Percentiles rank a stretch among this genome's conserved stretches.
Evolutionary conservation across 2,113 vertebrate species (phyloP).

Genomic region (Dissostichus mawsoni): DNA sequence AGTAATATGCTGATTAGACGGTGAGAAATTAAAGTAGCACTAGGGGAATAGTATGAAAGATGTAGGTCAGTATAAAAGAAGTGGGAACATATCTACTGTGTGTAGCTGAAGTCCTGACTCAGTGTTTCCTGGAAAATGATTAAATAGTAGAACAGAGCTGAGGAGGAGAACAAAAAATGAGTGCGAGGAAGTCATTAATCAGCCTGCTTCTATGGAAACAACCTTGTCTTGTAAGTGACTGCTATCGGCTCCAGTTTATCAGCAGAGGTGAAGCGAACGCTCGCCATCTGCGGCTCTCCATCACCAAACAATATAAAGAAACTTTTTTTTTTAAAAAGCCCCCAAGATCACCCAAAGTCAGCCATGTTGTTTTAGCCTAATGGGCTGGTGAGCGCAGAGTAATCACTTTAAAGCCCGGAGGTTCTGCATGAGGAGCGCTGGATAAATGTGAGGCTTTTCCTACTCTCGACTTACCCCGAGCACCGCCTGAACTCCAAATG

Average conservation of each 20-base stretch:
- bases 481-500: constrained; percentile 34
- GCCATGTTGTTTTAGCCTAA: constrained; percentile 51
- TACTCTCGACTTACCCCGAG: constrained; percentile 23
- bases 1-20: too few species aligned
- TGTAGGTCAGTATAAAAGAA: neutral
- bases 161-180: constrained; percentile 18
- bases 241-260: constrained; percentile 35
- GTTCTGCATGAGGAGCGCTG: constrained; percentile 29
- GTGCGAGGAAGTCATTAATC: constrained; percentile 35
- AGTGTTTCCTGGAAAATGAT: constrained; percentile 41
- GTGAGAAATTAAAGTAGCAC: neutral
- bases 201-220: constrained; percentile 34
- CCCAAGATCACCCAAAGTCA: constrained; percentile 52
- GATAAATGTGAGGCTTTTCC: constrained; percentile 39
- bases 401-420: constrained; percentile 58
- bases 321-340: neutral
- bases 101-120: constrained; percentile 36
- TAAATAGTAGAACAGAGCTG: constrained; percentile 15
- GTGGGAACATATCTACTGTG: neutral
- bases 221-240: constrained; percentile 44
- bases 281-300: constrained; percentile 28
- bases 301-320: constrained; percentile 30
- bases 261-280: constrained; percentile 43
- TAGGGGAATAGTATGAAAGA: neutral
- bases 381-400: constrained; percentile 48